Base-by-base conservation (phyloP, 2,888 invertebrate species). In the Diaperis boleti region DNA sequence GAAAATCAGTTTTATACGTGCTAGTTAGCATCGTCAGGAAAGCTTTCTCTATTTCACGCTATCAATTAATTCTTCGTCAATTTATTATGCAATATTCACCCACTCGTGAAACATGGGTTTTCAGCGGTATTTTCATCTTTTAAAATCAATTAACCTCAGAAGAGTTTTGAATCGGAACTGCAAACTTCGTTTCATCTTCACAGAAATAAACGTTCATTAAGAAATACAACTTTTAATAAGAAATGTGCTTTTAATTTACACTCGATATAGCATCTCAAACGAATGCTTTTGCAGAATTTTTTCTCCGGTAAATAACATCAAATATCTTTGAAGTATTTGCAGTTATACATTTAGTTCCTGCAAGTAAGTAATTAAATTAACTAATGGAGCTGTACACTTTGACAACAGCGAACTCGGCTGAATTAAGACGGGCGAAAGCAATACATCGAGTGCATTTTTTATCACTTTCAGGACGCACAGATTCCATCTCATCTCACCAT, bases 361-460 rank as follows among this genome's bases (percentile, higher is more conserved):
- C n/a, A 47, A 31, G 47, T 45, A 47, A 22, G 31, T 47, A 47
- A 47, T 47, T 47, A 31, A 47, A 47, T 47, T 47, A 47, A 47
- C 47, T 31, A 29, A 47, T 47, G 29, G 31, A 47, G 29, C 31
- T 47, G 47, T 47, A 8, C 47, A 47, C 31, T 47, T 47, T 47
- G 47, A 47, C 31, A 31, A 47, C 47, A 7, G 15, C 13, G 15
- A 33, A 31, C 15, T 47, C 10, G 1, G 15, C 14, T 47, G 26
- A 14, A 31, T 13, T 29, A 47, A 13, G 44, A 45, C n/a, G n/a
- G n/a, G n/a, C n/a, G n/a, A 26, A 45, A 17, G 44, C 13, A 22
- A 41, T 5, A 26, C 3, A 5, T 8, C 26, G 26, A 26, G 6
- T 26, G 26, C 26, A 26, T 26, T 26, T 26, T 26, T 26, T 5